A percentile compares a stretch with the other conserved stretches of the same genome.
Evolutionary conservation across 2,113 vertebrate genomes (phyloP).

Genomic region (Muntiacus muntjak): DNA sequence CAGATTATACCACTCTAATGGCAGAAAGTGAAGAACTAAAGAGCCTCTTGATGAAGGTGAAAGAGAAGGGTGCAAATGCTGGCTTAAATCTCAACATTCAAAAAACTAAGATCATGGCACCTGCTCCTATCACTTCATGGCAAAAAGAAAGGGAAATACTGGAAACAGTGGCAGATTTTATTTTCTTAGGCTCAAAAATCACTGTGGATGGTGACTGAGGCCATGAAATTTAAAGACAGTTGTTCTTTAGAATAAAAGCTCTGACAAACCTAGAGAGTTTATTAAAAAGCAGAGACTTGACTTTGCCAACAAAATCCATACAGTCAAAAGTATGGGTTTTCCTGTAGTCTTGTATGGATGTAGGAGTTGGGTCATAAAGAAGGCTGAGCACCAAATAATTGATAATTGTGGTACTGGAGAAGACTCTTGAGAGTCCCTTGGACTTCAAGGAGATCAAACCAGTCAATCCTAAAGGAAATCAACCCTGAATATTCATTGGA

Average conservation of each 20-base stretch:
- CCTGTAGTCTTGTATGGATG: not conserved
- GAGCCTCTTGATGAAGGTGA: not conserved
- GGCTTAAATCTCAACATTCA: not conserved
- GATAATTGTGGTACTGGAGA: not conserved
- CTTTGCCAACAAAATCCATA: not conserved
- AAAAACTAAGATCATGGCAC: not conserved
- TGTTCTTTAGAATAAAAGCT: not conserved
- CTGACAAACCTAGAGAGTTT: not conserved
- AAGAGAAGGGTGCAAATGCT: not conserved
- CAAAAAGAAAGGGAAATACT: not conserved
- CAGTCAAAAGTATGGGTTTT: not conserved
- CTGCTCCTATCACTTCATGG: not conserved
- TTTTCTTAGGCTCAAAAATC: not conserved
- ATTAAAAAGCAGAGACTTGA: not conserved
- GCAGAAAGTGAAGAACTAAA: not conserved
- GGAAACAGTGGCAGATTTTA: not conserved
- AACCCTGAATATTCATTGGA: not conserved
- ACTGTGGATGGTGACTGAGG: not conserved
- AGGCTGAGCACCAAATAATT: not conserved
- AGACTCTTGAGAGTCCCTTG: not conserved
- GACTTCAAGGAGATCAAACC: not conserved
- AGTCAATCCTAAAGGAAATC: not conserved
- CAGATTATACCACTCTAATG: not conserved
- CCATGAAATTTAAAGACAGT: accelerated
- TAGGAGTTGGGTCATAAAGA: not conserved